Base-by-base conservation (phyloP, 2,113 vertebrate genomes). In the Aplodontia rufa region DNA sequence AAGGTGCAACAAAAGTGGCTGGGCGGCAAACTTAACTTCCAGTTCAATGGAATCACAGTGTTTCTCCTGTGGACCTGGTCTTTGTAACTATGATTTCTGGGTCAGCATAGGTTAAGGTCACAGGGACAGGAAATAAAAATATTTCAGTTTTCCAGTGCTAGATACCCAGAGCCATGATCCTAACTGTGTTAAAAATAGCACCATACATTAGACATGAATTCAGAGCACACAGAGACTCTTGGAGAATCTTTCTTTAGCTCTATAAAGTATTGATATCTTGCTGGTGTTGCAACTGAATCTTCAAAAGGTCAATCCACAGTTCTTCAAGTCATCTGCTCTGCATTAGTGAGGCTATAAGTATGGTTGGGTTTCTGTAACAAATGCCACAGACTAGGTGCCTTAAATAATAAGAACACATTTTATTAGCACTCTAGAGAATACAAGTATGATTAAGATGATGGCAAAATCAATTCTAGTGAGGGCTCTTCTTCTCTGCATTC, bases 331-430 rank as follows among this genome's bases (percentile, higher is more conserved):
- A 22, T 1, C 3, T 82, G 24, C 35, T 62, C 76, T 1, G 32
- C 1, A 19, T 22, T 62, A 2, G 13, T n/a, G 24, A 1, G 12
- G 28, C 0, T 60, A 4, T n/a, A n/a, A 35, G 17, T 58, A 37
- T 35, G 24, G 22, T 47, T 62, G 28, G 20, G 14, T 3, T 49
- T 2, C 45, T 74, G 35, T 37, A 69, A 55, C 3, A 45, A 66
- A 74, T 49, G 2, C 5, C 26, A 68, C 32, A 79, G 49, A 40
- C 2, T 13, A 5, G 11, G 19, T 30, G 37, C 3, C 4, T 72
- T n/a, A 71, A 49, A 42, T 9, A 58, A 19, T 35, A 51, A 1
- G 8, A 93, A 49, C 12, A 30, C 40, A 26, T 26, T 37, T 87
- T 47, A 79, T 7, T 24, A 87, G 6, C n/a, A 0, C 37, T 68